Evolutionary conservation across 2,888 invertebrate genomes (phyloP), one percentile per base, ranked within the genome.

Genomic region (Cenopis cana): DNA sequence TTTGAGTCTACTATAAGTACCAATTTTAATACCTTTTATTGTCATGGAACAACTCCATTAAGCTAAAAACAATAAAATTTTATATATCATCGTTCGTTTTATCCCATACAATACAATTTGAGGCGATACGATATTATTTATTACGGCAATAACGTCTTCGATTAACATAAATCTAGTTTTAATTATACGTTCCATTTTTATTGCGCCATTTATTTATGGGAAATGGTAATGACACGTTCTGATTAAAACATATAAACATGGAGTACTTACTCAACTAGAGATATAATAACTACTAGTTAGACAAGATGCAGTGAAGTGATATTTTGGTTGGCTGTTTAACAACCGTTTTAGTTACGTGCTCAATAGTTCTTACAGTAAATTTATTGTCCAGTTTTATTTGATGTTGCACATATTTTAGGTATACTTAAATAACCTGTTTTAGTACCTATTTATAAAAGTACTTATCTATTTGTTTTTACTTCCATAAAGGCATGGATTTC

Each of bases 131-230:
- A 69, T 52, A 79, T 84, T 82, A 86, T 88, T 87, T 88, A 89
- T 83, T 77, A 76, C 50, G 61, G 82, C 78, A 85, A 84, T 87
- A 85, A 87, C 81, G 80, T 81, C 80, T 85, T 84, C 80, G 79
- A 83, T 85, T 82, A 82, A 80, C 82, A 86, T 87, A 85, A 86
- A 87, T 86, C 76, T 77, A 69, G 75, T 75, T 83, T 81, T 87
- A 88, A 88, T 88, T 86, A 84, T 76, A 83, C 66, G 79, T 79
- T 81, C 82, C 76, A 73, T 75, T 76, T 81, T 79, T 80, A 79
- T 79, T 77, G 78, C 75, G 73, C 75, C 29, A 41, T 57, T 64
- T 57, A 69, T 69, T 69, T 69, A 69, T 69, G 57, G 57, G 69
- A 65, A 52, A 59, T 59, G 29, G 50, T 69, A 65, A 59, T 64